Conservation (phyloP, 2,888 invertebrate genomes). For the Aphrophora alni region DNA sequence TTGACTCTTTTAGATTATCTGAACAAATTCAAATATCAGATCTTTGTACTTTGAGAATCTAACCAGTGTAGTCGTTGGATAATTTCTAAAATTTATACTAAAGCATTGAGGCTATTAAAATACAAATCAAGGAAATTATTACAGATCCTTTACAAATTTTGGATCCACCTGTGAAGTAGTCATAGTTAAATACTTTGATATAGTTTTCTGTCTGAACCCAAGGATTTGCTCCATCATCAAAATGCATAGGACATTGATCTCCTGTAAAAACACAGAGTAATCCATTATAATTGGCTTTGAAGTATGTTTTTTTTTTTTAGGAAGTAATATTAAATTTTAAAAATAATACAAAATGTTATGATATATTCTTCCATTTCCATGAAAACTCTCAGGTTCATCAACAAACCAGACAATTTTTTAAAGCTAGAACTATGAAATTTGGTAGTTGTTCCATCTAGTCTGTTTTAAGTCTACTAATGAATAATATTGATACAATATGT, state of each 20-base stretch:
- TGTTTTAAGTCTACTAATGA: no score
- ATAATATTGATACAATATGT: no score
- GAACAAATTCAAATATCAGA: neutral
- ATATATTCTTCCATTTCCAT: no score
- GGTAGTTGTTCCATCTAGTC: no score
- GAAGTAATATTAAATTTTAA: neutral
- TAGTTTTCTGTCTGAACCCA: constrained; percentile 76
- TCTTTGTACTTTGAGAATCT: neutral
- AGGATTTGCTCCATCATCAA: constrained; percentile 91
- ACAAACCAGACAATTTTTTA: no score
- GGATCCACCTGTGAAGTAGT: constrained; percentile 3
- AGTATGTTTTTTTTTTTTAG: neutral
- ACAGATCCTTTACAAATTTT: neutral
- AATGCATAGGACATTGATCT: constrained; percentile 97
- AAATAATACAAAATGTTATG: no score
- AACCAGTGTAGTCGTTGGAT: no score
- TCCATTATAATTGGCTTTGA: neutral
- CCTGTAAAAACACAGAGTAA: constrained; percentile 59
- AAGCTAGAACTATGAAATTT: no score
- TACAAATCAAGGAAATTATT: neutral
- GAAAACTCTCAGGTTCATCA: no score
- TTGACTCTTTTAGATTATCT: no score
- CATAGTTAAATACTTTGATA: constrained; percentile 74
- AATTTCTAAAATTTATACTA: neutral
- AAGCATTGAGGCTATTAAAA: neutral